Evolutionary conservation across 2,888 invertebrate species (phyloP).

Genomic region (Dynastes grantii): DNA sequence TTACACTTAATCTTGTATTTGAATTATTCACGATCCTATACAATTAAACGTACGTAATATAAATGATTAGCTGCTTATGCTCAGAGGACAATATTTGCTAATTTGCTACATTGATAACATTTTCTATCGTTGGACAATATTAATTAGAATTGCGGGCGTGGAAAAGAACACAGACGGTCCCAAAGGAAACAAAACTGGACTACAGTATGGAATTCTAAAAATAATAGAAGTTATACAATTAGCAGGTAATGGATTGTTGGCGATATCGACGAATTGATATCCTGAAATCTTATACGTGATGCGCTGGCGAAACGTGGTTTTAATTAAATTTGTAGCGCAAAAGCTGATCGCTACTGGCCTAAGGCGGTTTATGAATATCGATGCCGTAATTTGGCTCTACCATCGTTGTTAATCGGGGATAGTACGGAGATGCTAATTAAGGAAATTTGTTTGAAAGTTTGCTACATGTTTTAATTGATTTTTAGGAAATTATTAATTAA

Average conservation of each 20-base stretch:
- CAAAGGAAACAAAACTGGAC: not conserved
- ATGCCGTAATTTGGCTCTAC: conserved; percentile 16
- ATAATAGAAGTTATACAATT: conserved; percentile 29
- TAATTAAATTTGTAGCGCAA: conserved; percentile 43
- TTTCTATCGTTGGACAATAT: conserved; percentile 43
- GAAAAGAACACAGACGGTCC: not conserved
- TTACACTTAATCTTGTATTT: no score
- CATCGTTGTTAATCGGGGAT: conserved; percentile 13
- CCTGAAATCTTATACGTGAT: conserved; percentile 31
- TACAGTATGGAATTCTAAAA: conserved; percentile 1
- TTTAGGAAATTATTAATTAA: not conserved
- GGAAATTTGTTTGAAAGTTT: conserved; percentile 1
- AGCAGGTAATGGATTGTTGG: conserved; percentile 21
- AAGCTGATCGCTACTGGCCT: conserved; percentile 13
- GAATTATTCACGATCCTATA: no score
- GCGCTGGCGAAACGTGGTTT: conserved; percentile 30
- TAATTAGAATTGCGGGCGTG: conserved; percentile 51
- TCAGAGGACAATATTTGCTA: no score
- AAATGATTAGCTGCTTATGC: no score
- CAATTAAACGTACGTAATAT: no score
- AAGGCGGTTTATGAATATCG: conserved; percentile 26
- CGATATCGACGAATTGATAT: conserved; percentile 27
- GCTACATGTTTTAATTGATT: not conserved
- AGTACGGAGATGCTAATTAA: conserved; percentile 20
- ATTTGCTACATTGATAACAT: not conserved